Base-by-base conservation (phyloP, 2,797 vertebrate species). In the Pristis pectinata region DNA sequence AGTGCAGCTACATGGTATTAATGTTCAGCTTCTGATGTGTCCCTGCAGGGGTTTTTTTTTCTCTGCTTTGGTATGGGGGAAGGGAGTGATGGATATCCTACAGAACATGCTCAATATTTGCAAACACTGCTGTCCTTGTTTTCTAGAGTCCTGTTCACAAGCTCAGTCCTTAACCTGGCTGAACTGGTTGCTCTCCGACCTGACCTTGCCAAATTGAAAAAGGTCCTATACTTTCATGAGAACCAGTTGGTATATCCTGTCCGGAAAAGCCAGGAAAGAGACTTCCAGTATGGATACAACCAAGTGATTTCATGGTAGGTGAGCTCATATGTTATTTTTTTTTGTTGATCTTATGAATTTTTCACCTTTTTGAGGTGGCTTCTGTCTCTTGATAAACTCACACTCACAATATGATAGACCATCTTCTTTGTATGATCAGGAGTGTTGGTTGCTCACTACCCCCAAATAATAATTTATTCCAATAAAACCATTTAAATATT, bases 281-380 rank as follows among this genome's bases (percentile, higher is more conserved):
- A 97, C 96, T 99, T 99, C 96, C 99, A 99, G 95, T 99, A 99
- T 5, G 99, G 99, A 95, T 99, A 99, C 97, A 99, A 99, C 97
- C 99, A 99, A 97, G 96, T 99, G 95, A 97, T 98, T 94, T 99
- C 99, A 95, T 99, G 99, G 99, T 99, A 97, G 96, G 94, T 95
- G 87, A 91, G 41, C 2, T 94, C 94, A 56, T 53, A 56, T 59
- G 15, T 94, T 49, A 10, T 61, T 49, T 76, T 19, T 79, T 72
- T 94, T 64, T 64, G 74, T 94, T 61, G 56, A 64, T 67, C 3
- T 30, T 87, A 13, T 53, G 30, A 8, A 5, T 13, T 10, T 94
- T 67, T 53, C 41, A 9, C 37, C n/a, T 72, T 15, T 41, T 30
- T 15, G 49, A 27, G 22, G 11, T 64, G 41, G 37, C 91, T 93